Percentiles rank a stretch among this genome's conserved stretches.
Conservation (phyloP, 2,797 vertebrate genomes). For the Poeciliopsis infans region DNA sequence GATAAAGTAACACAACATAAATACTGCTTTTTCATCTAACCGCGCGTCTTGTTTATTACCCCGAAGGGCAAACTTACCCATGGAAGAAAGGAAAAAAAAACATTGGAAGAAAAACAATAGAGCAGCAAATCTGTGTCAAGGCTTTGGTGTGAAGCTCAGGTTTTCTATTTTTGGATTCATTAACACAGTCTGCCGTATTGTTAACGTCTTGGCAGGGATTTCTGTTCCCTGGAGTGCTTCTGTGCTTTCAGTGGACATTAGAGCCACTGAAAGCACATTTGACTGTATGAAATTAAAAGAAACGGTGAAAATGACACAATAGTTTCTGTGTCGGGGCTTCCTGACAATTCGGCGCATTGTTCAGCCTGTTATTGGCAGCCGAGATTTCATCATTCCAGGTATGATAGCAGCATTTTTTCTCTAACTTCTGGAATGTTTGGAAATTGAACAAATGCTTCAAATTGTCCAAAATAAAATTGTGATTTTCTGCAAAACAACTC, state of each 20-base stretch:
- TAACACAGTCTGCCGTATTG: constrained; percentile 36
- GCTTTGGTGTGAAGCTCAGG: constrained; percentile 24
- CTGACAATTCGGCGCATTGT: constrained; percentile 21
- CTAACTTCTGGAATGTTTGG: background rate
- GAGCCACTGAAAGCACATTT: constrained; percentile 8
- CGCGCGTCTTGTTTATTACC: background rate
- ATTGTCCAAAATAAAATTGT: background rate
- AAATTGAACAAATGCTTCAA: background rate
- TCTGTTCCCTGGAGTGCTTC: constrained; percentile 27
- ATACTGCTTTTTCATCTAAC: constrained; percentile 3
- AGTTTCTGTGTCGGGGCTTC: constrained; percentile 27
- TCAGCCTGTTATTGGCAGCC: background rate
- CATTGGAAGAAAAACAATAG: background rate
- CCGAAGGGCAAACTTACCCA: background rate
- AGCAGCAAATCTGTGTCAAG: constrained; percentile 13
- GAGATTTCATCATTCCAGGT: background rate
- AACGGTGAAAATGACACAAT: constrained; percentile 35
- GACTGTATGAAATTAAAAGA: constrained; percentile 44
- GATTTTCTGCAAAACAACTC: background rate
- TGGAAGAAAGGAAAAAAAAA: background rate
- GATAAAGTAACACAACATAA: constrained; percentile 1
- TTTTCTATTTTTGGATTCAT: constrained; percentile 35
- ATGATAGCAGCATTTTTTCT: background rate
- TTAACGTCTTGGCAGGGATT: constrained; percentile 29
- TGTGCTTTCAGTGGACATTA: constrained; percentile 33